phyloP scores from a whole-genome alignment of 2,888 invertebrate genomes.

The Psylliodes chrysocephalus region DNA sequence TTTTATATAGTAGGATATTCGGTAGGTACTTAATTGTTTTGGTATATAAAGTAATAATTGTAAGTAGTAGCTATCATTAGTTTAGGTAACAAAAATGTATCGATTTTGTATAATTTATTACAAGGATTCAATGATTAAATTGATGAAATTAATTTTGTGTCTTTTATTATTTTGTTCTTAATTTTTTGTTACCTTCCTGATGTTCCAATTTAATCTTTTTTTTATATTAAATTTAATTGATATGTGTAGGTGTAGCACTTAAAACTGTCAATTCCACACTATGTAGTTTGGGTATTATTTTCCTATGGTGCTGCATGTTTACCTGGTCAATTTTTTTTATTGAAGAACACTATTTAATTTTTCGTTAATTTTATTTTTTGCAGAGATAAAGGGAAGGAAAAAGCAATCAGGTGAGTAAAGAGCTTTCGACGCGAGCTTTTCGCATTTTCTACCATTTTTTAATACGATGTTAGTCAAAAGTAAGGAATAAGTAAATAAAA shows the following conservation, averaged over 20 bases:
- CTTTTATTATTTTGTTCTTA: not conserved
- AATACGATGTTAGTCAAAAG: too few species aligned
- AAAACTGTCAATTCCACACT: not conserved
- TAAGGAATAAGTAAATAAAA: too few species aligned
- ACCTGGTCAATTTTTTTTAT: slow-evolving; percentile 2
- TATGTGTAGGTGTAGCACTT: slow-evolving; percentile 14
- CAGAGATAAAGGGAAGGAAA: slow-evolving; percentile 80
- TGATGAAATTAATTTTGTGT: too few species aligned
- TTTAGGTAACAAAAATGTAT: too few species aligned
- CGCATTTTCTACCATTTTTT: too few species aligned
- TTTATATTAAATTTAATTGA: not conserved
- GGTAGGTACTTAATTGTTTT: too few species aligned
- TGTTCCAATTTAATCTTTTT: not conserved
- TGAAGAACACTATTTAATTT: slow-evolving; percentile 23
- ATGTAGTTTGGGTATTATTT: slow-evolving; percentile 4
- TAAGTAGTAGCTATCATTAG: too few species aligned
- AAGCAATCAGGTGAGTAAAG: slow-evolving; percentile 72
- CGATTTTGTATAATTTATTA: too few species aligned
- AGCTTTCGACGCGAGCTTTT: not conserved
- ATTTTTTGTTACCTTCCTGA: not conserved
- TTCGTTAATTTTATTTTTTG: slow-evolving; percentile 58
- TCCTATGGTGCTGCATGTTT: slow-evolving; percentile 30
- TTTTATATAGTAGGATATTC: too few species aligned
- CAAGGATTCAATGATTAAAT: too few species aligned
- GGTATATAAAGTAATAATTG: too few species aligned